Evolutionary conservation across 2,797 vertebrate species (phyloP).

Genomic region (Rhinophrynus dorsalis): DNA sequence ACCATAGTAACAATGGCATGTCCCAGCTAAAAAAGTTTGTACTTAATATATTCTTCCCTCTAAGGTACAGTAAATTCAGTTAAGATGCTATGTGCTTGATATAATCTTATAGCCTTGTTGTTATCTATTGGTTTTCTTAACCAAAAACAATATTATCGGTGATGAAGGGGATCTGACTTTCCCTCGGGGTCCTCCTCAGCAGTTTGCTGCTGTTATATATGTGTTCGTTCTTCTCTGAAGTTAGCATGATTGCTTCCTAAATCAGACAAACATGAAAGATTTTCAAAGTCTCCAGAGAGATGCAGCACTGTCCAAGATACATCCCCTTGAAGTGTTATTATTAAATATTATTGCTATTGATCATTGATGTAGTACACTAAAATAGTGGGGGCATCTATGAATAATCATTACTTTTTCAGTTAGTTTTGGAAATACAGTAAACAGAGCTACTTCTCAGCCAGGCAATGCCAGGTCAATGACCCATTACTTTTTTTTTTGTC

Average conservation of each 20-base stretch:
- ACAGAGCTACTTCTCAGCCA: no score
- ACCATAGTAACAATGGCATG: not conserved
- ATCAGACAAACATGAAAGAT: slow-evolving; percentile 41
- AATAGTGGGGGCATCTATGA: no score
- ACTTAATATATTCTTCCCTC: no score
- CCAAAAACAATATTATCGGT: slow-evolving; percentile 22
- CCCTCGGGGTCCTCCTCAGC: slow-evolving; percentile 10
- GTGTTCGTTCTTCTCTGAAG: slow-evolving; percentile 24
- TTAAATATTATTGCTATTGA: slow-evolving; percentile 37
- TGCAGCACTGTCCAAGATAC: slow-evolving; percentile 11
- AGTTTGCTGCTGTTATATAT: slow-evolving; percentile 38
- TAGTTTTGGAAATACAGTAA: no score
- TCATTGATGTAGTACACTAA: slow-evolving; percentile 16
- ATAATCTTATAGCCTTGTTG: not conserved
- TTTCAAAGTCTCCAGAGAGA: slow-evolving; percentile 23
- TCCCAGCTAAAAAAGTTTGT: no score
- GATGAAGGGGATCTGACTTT: slow-evolving; percentile 18
- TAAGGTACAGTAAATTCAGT: not conserved
- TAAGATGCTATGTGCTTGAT: not conserved
- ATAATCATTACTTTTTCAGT: no score
- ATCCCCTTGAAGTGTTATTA: slow-evolving; percentile 22
- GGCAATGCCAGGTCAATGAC: no score
- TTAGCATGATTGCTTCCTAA: slow-evolving; percentile 39
- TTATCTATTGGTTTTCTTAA: slow-evolving; percentile 6
- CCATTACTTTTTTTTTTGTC: no score